A percentile compares a stretch with the other conserved stretches of the same genome.
These are phyloP conservation scores for Polia nebulosa DNA, from an alignment of 2,888 invertebrate genomes.

Conservation along the genomic window DNA sequence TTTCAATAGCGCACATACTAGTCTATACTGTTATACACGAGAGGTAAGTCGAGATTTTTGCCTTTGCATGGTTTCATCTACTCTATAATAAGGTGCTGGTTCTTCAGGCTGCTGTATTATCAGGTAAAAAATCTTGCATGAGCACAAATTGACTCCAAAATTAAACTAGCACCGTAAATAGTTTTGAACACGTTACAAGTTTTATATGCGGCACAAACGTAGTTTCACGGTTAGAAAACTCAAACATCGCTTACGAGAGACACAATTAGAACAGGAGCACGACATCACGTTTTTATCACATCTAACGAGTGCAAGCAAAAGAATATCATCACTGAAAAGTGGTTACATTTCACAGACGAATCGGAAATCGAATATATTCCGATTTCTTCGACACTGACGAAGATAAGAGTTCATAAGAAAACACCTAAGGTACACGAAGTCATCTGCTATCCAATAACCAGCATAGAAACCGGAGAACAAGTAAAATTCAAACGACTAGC, in stretches of 20 bases:
- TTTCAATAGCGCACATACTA: conserved; percentile 80
- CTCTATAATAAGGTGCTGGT: conserved; percentile 84
- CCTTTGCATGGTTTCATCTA: conserved; percentile 78
- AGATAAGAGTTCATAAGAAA: conserved; percentile 94
- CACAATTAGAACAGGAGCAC: conserved; percentile 83
- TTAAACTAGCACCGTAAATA: conserved; percentile 82
- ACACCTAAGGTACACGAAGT: conserved; percentile 89
- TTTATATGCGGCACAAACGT: conserved; percentile 73
- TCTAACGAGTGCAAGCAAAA: conserved; percentile 75
- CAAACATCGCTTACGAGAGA: conserved; percentile 76
- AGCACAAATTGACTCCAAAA: conserved; percentile 85
- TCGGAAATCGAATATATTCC: conserved; percentile 95
- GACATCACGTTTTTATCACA: conserved; percentile 83
- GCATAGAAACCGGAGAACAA: conserved; percentile 76
- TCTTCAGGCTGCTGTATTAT: conserved; percentile 74
- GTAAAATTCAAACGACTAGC: conserved; percentile 91
- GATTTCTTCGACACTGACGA: conserved; percentile 95
- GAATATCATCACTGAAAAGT: conserved; percentile 75
- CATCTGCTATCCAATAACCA: conserved; percentile 91
- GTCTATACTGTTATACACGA: conserved; percentile 77
- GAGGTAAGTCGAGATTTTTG: conserved; percentile 84
- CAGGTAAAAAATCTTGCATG: conserved; percentile 85
- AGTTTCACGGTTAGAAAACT: conserved; percentile 79
- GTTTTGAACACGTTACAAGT: conserved; percentile 67
- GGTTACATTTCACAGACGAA: conserved; percentile 93